Percentiles rank a stretch among this genome's conserved stretches.
phyloP scores from a whole-genome alignment of 2,888 invertebrate species.

The Dicranocentrus wangi region DNA sequence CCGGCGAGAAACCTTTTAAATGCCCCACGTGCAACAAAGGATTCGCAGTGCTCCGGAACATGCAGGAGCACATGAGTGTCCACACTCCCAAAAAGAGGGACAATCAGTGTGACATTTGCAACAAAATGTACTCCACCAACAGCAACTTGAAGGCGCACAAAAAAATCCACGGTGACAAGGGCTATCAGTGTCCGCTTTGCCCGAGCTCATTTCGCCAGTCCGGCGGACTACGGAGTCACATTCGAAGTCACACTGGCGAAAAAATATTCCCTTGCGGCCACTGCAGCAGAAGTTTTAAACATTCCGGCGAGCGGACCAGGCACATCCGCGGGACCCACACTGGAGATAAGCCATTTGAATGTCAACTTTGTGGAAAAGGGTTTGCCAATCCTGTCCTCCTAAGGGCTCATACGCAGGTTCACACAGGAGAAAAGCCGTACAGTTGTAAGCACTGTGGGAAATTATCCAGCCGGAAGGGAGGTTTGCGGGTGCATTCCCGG shows the following conservation, averaged over 20 bases:
- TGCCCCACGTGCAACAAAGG: too few relatives aligned
- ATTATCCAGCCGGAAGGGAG: background rate
- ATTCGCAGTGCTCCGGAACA: too few relatives aligned
- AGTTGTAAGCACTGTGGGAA: background rate
- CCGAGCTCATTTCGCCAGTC: background rate
- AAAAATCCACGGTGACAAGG: background rate
- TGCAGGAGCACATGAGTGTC: too few relatives aligned
- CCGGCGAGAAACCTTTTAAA: too few relatives aligned
- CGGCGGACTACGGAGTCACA: background rate
- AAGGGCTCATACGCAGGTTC: background rate
- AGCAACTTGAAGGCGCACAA: too few relatives aligned
- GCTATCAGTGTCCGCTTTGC: background rate
- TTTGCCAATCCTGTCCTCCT: background rate
- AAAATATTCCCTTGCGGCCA: background rate
- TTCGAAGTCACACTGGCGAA: background rate
- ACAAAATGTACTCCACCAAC: too few relatives aligned
- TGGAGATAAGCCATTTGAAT: background rate
- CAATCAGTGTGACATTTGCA: too few relatives aligned
- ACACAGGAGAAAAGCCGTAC: background rate
- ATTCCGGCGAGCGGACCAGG: background rate
- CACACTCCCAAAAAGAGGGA: too few relatives aligned
- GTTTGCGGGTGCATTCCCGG: background rate
- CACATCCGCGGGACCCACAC: background rate
- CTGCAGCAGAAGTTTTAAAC: background rate
- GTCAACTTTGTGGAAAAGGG: background rate